A percentile compares a stretch with the other conserved stretches of the same genome.
Conservation (phyloP, 2,797 vertebrate genomes). For the Onychomys torridus region DNA sequence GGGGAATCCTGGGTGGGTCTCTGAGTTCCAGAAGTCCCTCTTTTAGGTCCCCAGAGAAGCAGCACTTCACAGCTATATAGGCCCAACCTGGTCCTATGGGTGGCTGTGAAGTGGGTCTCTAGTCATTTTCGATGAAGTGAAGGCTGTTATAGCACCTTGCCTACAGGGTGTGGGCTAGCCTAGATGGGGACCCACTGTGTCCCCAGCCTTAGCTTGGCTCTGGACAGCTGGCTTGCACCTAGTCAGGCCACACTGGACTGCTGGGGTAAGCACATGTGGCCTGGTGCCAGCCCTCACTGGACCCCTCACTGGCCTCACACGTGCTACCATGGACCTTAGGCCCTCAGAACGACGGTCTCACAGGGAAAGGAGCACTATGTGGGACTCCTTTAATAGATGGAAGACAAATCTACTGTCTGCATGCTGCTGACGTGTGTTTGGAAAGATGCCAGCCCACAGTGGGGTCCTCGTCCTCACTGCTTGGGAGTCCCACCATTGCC, state of each 20-base stretch:
- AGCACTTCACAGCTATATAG: background rate
- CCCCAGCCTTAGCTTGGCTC: too few species aligned
- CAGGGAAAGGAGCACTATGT: background rate
- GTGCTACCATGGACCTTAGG: background rate
- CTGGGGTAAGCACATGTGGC: background rate
- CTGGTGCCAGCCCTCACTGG: background rate
- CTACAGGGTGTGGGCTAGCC: background rate
- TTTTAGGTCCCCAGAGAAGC: background rate
- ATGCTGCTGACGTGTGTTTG: background rate
- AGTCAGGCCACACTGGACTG: background rate
- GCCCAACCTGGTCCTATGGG: too few species aligned
- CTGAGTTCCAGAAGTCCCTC: background rate
- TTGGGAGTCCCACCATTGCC: background rate
- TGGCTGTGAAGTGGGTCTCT: background rate
- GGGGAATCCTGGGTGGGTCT: rapidly evolving
- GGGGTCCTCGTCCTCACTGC: background rate
- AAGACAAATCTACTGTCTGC: background rate
- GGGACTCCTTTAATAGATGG: background rate
- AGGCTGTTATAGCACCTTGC: too few species aligned
- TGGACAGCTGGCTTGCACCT: rapidly evolving
- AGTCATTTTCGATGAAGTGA: background rate
- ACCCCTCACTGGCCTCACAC: too few species aligned
- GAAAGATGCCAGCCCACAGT: background rate
- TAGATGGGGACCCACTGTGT: background rate
- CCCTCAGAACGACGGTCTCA: background rate